Percentiles rank a stretch among this genome's conserved stretches.
Evolutionary conservation across 2,888 invertebrate genomes (phyloP).

Genomic region (Harmothoe impar): DNA sequence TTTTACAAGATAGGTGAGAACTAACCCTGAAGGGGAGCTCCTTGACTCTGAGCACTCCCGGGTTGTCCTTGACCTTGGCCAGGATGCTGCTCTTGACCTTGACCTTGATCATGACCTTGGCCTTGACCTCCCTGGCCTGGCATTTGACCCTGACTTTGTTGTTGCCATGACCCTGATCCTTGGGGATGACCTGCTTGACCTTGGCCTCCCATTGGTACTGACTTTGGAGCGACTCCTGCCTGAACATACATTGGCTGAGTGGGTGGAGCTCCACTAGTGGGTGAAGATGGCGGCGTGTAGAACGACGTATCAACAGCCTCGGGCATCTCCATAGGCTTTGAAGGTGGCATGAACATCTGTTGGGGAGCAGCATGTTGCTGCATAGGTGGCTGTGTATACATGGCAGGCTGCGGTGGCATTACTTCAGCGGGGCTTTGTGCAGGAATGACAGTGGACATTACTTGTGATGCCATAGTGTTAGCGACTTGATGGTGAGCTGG

Average conservation of each 20-base stretch:
- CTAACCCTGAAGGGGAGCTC: background rate
- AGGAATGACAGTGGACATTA: background rate
- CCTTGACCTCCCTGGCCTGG: constrained; percentile 42
- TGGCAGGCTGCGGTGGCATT: background rate
- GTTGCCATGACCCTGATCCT: background rate
- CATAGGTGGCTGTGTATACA: too few relatives aligned
- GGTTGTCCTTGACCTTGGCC: constrained; percentile 35
- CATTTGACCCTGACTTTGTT: background rate
- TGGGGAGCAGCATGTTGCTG: too few relatives aligned
- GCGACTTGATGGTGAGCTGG: background rate
- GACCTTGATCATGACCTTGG: constrained; percentile 32
- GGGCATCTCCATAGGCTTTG: background rate
- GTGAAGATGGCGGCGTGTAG: background rate
- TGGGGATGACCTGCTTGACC: background rate
- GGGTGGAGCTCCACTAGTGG: background rate
- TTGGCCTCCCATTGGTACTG: background rate
- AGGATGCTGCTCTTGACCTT: background rate
- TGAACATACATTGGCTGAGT: background rate
- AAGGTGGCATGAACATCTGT: too few relatives aligned
- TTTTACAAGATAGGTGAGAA: background rate
- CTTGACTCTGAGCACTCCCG: background rate
- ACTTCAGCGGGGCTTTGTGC: background rate
- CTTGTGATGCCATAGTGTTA: background rate
- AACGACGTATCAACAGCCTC: background rate
- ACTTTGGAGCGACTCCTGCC: background rate